A percentile compares a stretch with the other conserved stretches of the same genome.
phyloP scores from a whole-genome alignment of 2,888 invertebrate genomes.

The Ptychoptera albimana region DNA sequence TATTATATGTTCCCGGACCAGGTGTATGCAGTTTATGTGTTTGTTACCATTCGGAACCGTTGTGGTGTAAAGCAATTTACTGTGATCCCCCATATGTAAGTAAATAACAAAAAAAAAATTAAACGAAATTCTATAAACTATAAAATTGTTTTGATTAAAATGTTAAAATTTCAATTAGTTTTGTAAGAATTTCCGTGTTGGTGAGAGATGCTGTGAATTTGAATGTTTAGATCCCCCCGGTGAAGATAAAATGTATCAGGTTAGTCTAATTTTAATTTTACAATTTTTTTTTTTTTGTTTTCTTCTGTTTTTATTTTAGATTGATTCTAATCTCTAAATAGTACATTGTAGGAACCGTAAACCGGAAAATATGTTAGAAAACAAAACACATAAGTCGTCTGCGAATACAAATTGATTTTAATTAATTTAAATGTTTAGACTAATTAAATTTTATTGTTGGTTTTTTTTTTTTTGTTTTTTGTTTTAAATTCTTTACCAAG shows the following conservation, averaged over 20 bases:
- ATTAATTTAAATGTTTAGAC: no score
- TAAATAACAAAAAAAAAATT: constrained; percentile 18
- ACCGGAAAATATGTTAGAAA: no score
- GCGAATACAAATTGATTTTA: background rate
- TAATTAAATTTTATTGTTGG: no score
- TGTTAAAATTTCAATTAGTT: constrained; percentile 39
- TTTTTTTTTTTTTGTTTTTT: no score
- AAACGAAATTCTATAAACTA: background rate
- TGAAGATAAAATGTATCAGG: constrained; percentile 41
- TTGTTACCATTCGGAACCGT: constrained; percentile 70
- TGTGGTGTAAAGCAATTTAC: constrained; percentile 78
- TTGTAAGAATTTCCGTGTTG: constrained; percentile 71
- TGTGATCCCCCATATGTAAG: constrained; percentile 75
- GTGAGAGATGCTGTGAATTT: constrained; percentile 77
- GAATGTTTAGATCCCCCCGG: constrained; percentile 68
- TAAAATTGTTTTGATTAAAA: background rate
- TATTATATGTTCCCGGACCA: constrained; percentile 70
- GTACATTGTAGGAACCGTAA: no score
- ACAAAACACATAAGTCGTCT: no score
- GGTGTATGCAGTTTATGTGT: constrained; percentile 73
- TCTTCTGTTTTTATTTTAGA: no score
- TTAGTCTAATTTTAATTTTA: constrained; percentile 8
- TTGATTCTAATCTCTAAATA: no score
- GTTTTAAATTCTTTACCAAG: no score
- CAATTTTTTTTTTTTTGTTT: background rate